phyloP scores from a whole-genome alignment of 2,888 invertebrate genomes.

The Campoplex capitator region DNA sequence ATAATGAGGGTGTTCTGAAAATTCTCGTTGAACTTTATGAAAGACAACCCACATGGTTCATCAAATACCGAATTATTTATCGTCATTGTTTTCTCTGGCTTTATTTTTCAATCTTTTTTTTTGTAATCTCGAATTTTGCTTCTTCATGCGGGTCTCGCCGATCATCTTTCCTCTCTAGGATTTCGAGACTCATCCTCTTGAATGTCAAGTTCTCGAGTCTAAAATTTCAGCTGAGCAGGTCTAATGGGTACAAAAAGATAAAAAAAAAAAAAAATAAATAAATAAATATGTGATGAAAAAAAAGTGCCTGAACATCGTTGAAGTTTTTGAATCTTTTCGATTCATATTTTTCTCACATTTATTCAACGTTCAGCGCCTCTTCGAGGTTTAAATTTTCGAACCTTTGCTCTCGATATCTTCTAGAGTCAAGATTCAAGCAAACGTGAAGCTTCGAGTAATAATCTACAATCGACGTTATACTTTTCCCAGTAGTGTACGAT shows the following conservation, averaged over 20 bases:
- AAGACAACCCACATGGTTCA: conserved; percentile 53
- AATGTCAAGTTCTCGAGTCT: conserved; percentile 46
- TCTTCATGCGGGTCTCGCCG: conserved; percentile 46
- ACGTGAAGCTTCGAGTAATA: conserved; percentile 16
- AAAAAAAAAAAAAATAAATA: not conserved
- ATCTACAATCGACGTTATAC: conserved; percentile 20
- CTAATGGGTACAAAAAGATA: not conserved
- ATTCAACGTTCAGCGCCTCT: conserved; percentile 22
- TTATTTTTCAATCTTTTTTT: conserved; percentile 26
- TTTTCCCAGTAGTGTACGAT: conserved; percentile 13
- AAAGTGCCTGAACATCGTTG: not conserved
- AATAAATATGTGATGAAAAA: not conserved
- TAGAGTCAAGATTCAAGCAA: not conserved
- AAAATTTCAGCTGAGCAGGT: conserved; percentile 38
- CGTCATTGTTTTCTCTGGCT: conserved; percentile 26
- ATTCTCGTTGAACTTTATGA: conserved; percentile 19
- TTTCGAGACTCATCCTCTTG: conserved; percentile 53
- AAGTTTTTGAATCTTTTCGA: not conserved
- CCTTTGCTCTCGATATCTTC: conserved; percentile 17
- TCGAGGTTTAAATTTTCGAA: not conserved
- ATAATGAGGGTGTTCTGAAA: conserved; percentile 7
- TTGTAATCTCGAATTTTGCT: conserved; percentile 22
- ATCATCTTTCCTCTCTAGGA: conserved; percentile 36
- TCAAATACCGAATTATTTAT: conserved; percentile 23
- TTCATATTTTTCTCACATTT: conserved; percentile 28